A percentile compares a stretch with the other conserved stretches of the same genome.
phyloP scores from a whole-genome alignment of 2,113 vertebrate genomes.

The Microcebus murinus region DNA sequence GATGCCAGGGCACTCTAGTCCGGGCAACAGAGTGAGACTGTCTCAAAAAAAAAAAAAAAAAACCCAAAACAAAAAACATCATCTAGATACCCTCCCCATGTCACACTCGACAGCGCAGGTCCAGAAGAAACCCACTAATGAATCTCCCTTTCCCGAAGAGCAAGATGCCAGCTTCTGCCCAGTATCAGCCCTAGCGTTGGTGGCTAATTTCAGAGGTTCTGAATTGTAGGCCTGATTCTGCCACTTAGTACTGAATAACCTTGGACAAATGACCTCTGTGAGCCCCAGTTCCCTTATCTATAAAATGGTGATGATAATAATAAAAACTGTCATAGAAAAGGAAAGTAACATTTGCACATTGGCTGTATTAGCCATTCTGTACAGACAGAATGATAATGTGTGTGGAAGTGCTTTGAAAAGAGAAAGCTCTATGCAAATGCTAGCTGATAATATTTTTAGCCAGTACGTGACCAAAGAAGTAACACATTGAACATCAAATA shows the following conservation, averaged over 20 bases:
- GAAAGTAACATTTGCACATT: neutral
- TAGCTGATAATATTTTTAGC: constrained; percentile 8
- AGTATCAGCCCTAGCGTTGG: neutral
- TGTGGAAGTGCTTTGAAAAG: neutral
- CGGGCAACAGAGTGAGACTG: too few species aligned
- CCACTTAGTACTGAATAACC: neutral
- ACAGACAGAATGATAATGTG: neutral
- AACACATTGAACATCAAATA: constrained; percentile 11
- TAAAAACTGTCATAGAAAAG: neutral
- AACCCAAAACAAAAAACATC: too few species aligned
- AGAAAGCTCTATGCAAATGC: neutral
- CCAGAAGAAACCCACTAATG: neutral
- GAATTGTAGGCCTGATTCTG: neutral
- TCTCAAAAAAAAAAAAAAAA: too few species aligned
- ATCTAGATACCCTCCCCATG: neutral
- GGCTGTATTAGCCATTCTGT: neutral
- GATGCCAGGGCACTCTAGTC: too few species aligned
- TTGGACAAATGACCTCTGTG: constrained; percentile 15
- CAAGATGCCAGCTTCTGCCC: neutral
- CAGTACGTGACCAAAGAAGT: neutral
- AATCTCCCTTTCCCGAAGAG: neutral
- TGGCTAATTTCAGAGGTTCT: neutral
- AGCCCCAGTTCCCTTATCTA: constrained; percentile 10
- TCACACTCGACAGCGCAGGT: neutral
- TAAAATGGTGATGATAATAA: constrained; percentile 19